A percentile compares a stretch with the other conserved stretches of the same genome.
These are phyloP conservation scores for Arizona elegans DNA, from an alignment of 2,113 vertebrate species.

Conservation along the genomic window DNA sequence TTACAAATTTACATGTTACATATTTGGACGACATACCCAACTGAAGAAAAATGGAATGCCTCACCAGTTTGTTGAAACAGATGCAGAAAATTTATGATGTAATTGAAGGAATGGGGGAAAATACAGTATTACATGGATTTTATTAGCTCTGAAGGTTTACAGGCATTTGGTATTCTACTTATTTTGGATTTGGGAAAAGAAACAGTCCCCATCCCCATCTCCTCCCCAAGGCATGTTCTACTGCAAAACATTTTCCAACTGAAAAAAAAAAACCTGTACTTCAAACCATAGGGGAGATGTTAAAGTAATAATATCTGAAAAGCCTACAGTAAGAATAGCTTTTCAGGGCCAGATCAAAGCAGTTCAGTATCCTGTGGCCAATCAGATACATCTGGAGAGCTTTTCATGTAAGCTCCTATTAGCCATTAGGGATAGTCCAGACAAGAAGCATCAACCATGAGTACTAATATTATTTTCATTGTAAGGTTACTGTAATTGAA, in stretches of 20 bases:
- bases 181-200: neutral
- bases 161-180: neutral
- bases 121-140: neutral
- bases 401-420: neutral
- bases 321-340: neutral
- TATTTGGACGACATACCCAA: neutral
- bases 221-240: neutral
- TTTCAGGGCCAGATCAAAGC: neutral
- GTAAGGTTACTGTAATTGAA: neutral
- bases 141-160: neutral
- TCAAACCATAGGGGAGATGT: neutral
- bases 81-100: neutral
- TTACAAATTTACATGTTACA: neutral
- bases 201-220: neutral
- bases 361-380: neutral
- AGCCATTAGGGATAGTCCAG: neutral
- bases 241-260: neutral
- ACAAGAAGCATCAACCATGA: neutral
- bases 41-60: neutral
- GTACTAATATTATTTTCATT: no score
- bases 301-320: neutral
- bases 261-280: neutral
- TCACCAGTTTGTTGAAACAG: neutral
- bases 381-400: neutral
- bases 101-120: neutral